These are phyloP conservation scores for Notothenia rossii DNA, from an alignment of 2,113 vertebrate species.

Conservation along the genomic window DNA sequence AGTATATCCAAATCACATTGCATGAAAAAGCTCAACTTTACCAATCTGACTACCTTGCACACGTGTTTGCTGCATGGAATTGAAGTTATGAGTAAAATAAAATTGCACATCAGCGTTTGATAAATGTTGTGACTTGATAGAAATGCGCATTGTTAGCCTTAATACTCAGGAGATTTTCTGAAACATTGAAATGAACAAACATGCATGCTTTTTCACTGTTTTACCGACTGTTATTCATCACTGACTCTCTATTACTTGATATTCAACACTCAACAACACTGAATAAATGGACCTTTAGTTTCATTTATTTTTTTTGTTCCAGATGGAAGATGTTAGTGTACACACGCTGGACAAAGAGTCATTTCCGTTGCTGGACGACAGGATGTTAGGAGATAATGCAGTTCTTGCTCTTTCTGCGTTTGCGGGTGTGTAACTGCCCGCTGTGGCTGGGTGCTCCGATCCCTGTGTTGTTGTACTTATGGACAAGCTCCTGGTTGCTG, in stretches of 20 bases:
- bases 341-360: slow-evolving; percentile 13
- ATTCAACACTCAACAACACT: slow-evolving; percentile 73
- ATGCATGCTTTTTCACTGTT: slow-evolving; percentile 76
- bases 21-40: slow-evolving; percentile 68
- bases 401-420: slow-evolving; percentile 99
- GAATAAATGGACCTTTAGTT: slow-evolving; percentile 42
- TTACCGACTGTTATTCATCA: slow-evolving; percentile 67
- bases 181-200: slow-evolving; percentile 69
- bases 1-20: slow-evolving; percentile 69
- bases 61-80: slow-evolving; percentile 55
- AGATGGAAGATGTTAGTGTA: slow-evolving; percentile 55
- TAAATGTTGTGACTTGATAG: slow-evolving; percentile 48
- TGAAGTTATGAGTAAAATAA: slow-evolving; percentile 32
- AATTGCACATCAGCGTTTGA: slow-evolving; percentile 72
- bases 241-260: slow-evolving; percentile 70
- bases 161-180: slow-evolving; percentile 64
- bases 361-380: slow-evolving; percentile 8
- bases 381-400: slow-evolving; percentile 93
- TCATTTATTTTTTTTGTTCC: slow-evolving; percentile 40
- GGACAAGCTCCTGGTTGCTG: slow-evolving; percentile 94
- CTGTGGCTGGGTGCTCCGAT: slow-evolving; percentile 87
- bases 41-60: slow-evolving; percentile 59
- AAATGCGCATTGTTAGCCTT: slow-evolving; percentile 53
- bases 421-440: slow-evolving; percentile 93
- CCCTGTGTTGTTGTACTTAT: slow-evolving; percentile 90